Evolutionary conservation across 2,113 vertebrate genomes (phyloP).

Genomic region (Pyxicephalus adspersus): DNA sequence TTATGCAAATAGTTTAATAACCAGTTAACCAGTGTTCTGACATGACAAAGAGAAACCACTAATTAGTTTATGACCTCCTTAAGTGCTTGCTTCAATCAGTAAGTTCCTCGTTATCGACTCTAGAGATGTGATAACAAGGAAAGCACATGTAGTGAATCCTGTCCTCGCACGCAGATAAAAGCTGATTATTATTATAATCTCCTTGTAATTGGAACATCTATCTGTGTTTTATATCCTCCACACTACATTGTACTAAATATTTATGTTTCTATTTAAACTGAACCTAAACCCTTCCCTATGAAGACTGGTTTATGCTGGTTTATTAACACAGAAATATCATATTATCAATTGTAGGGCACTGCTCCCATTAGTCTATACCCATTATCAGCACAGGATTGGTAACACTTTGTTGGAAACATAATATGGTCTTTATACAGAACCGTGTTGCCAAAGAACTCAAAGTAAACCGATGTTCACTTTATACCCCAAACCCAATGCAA

Average conservation of each 20-base stretch:
- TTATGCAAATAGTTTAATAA: conserved; percentile 54
- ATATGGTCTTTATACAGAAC: too few relatives aligned
- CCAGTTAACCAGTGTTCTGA: conserved; percentile 33
- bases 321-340: not conserved
- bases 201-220: conserved; percentile 11
- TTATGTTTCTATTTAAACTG: not conserved
- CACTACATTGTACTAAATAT: not conserved
- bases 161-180: conserved; percentile 14
- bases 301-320: not conserved
- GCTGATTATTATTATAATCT: conserved; percentile 46
- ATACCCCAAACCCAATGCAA: too few relatives aligned
- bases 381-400: not conserved
- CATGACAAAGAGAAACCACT: conserved; percentile 31
- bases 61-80: conserved; percentile 52
- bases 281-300: not conserved
- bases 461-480: too few relatives aligned
- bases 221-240: conserved; percentile 5
- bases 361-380: too few relatives aligned
- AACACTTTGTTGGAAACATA: not conserved
- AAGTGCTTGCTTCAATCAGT: conserved; percentile 43
- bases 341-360: too few relatives aligned
- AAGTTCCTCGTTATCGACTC: conserved; percentile 47
- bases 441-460: too few relatives aligned
- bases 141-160: conserved; percentile 4
- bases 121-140: conserved; percentile 37